phyloP scores from a whole-genome alignment of 2,888 invertebrate species.

The Kryphioiulus occultus region DNA sequence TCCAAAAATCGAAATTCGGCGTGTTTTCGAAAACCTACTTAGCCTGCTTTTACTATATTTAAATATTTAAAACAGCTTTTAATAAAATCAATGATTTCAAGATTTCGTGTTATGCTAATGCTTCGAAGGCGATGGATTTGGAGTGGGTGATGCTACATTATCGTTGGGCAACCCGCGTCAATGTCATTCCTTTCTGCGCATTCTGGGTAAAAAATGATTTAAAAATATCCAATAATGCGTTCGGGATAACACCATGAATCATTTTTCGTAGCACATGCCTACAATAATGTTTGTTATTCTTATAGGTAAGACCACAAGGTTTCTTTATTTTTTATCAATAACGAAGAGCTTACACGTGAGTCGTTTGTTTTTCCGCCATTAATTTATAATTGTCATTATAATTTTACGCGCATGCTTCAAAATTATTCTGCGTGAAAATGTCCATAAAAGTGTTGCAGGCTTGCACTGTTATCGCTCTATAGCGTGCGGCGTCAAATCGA shows the following conservation, averaged over 20 bases:
- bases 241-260: background rate
- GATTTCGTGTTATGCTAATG: background rate
- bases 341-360: background rate
- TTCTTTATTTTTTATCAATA: background rate
- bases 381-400: background rate
- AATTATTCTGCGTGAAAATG: background rate
- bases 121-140: background rate
- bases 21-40: background rate
- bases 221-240: background rate
- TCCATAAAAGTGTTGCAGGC: background rate
- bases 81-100: conserved; percentile 36
- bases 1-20: background rate
- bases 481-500: background rate
- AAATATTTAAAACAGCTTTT: conserved; percentile 37
- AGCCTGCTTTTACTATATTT: conserved; percentile 29
- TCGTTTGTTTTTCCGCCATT: background rate
- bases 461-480: background rate
- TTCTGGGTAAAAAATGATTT: background rate
- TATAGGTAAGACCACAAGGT: background rate
- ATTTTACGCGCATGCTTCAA: background rate
- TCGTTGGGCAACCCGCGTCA: background rate
- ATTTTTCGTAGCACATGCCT: background rate
- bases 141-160: background rate
- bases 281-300: background rate
- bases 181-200: background rate